Evolutionary conservation across 2,888 invertebrate species (phyloP), one percentile per base, ranked within the genome.

Genomic region (Clusia tigrina): DNA sequence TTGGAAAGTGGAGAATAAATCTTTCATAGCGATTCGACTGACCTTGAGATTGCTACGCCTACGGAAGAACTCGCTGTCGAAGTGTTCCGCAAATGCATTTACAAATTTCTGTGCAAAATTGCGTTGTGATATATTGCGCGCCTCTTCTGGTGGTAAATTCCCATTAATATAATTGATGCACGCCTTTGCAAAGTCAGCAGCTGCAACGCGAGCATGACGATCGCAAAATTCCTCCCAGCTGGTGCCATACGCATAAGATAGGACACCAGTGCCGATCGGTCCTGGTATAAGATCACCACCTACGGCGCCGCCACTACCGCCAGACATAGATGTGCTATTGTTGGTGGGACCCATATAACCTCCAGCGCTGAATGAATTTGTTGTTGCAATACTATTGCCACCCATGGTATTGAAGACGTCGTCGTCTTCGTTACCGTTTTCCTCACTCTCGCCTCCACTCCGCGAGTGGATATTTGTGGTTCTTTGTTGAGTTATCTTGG

Each of bases 161-260:
- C 89, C 87, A 73, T 90, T 89, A 67, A 93, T 88, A 79, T 90
- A 94, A 71, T 90, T 90, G 70, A 91, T 87, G 84, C 94, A 94
- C 75, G 92, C 91, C 84, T 91, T 92, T 74, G 94, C 93, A 84
- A 96, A 95, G 85, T 94, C 94, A 77, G 91, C 90, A 65, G 94
- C 94, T 62, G 94, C 91, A 66, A 90, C 88, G 77, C 89, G 89
- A 64, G 94, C 94, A 85, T 95, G 94, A 81, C 93, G 89, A 84
- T 94, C 93, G 85, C 93, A 93, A 83, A 93, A 92, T 82, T 93
- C 92, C 79, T 89, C 87, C 93, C 93, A 94, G 83, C 88, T 88
- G 80, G 88, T 88, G 80, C 88, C 88, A 76, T 87, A 87, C 79
- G 88, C 88, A 84, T 86, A 87, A 81, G 86, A 86, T 52, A 71